Base-by-base conservation (phyloP, 2,888 invertebrate species). In the Pachycephus smyrnensis region DNA sequence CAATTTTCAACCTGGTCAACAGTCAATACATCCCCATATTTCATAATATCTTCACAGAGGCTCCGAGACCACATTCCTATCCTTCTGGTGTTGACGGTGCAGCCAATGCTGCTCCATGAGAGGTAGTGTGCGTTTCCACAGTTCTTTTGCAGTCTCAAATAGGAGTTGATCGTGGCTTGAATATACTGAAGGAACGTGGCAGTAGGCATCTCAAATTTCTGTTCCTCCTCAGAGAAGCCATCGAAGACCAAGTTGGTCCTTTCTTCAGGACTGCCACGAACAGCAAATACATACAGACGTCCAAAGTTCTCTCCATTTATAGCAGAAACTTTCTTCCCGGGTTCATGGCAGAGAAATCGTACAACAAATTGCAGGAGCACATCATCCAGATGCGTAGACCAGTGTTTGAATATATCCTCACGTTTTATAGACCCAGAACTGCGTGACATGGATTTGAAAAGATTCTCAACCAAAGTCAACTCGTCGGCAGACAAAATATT, bases 101-200 rank as follows among this genome's bases (percentile, higher is more conserved):
- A 94, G n/a, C 94, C 94, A 79, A 93, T 91, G 33, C 93, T 92
- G 79, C 93, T 93, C 94, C 94, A 95, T 40, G 93, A 93, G 85
- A 92, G 92, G 84, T 93, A 94, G 81, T 93, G 93, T 23, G 92
- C 91, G 23, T 93, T 92, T 77, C 92, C 92, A 82, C 92, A 93
- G 68, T 94, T 91, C 84, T 94, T 95, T 83, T 95, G 93, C 69
- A 95, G 94, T 89, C 94, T 94, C 89, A 96, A 94, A 88, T 95
- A 96, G 0, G 96, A 96, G 40, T 95, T 95, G 0, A 96, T 95
- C 86, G 96, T 94, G 82, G 95, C 95, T 89, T 96, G 95, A 81
- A 96, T 95, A 89, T 96, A 96, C 94, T 95, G 92, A n/a, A 92
- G 90, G 79, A 86, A 90, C 73, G 82, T 86, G 23, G 83, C 82